Percentiles rank a stretch among this genome's conserved stretches.
Conservation (phyloP, 1,140 invertebrate genomes). For the Odontomachus brunneus region DNA sequence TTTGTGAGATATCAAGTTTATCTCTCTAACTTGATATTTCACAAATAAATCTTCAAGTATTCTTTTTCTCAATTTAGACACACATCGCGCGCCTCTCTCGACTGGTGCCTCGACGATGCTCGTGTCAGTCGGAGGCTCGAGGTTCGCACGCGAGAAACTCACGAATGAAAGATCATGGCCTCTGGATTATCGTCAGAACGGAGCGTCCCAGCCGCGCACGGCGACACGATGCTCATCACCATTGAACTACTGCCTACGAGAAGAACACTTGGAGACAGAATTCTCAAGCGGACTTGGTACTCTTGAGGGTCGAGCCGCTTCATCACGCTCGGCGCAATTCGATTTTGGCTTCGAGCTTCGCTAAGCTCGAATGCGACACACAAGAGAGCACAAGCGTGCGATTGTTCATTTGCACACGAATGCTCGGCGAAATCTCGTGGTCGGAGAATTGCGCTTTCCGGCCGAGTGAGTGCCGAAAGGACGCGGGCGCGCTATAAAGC, state of each 20-base stretch:
- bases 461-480: not conserved
- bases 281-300: constrained; percentile 22
- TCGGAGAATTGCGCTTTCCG: constrained; percentile 26
- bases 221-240: constrained; percentile 9
- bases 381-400: too few relatives aligned
- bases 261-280: constrained; percentile 56
- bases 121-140: constrained; percentile 11
- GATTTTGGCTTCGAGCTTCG: too few relatives aligned
- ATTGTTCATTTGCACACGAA: too few relatives aligned
- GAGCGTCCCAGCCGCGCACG: constrained; percentile 26
- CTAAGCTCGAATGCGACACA: too few relatives aligned
- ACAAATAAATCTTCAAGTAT: too few relatives aligned
- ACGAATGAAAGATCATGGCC: not conserved
- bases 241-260: constrained; percentile 45
- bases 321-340: too few relatives aligned
- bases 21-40: too few relatives aligned
- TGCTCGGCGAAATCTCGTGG: too few relatives aligned
- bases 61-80: too few relatives aligned
- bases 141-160: not conserved
- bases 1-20: too few relatives aligned
- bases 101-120: too few relatives aligned
- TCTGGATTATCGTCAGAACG: constrained; percentile 38
- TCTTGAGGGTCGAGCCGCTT: not conserved
- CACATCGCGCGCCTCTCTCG: too few relatives aligned
- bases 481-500: constrained; percentile 23